These are phyloP conservation scores for Hyposoter dolosus DNA, from an alignment of 2,888 invertebrate species.

Conservation along the genomic window DNA sequence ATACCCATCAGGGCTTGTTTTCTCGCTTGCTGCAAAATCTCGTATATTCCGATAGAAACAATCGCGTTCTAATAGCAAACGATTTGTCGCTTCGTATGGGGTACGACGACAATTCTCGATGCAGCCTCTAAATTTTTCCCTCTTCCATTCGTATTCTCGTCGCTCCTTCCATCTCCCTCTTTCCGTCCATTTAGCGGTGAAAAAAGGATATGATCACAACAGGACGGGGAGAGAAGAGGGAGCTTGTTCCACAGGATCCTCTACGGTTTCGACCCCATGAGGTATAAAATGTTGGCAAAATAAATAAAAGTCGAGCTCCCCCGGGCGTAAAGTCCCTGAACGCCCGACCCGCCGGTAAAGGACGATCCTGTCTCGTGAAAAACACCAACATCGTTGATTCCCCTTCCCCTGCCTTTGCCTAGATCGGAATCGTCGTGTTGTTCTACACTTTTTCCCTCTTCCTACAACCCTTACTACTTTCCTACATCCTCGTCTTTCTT, in stretches of 20 bases:
- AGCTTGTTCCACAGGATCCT: conserved; percentile 57
- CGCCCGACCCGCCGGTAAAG: conserved; percentile 58
- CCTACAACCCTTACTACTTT: neutral
- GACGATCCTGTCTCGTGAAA: conserved; percentile 55
- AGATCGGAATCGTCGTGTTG: conserved; percentile 4
- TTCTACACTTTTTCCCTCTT: conserved; percentile 11
- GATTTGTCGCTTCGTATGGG: conserved; percentile 68
- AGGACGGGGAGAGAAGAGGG: conserved; percentile 28
- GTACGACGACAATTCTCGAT: conserved; percentile 30
- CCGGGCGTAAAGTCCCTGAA: conserved; percentile 53
- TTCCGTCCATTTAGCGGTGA: conserved; percentile 20
- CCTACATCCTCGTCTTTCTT: neutral
- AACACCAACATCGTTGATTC: conserved; percentile 30
- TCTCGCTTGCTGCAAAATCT: conserved; percentile 52
- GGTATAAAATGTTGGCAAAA: conserved; percentile 65
- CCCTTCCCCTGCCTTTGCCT: neutral
- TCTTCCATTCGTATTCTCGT: neutral
- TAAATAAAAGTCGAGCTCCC: conserved; percentile 64
- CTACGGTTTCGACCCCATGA: conserved; percentile 56
- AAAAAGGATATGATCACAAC: conserved; percentile 39
- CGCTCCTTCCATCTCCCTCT: conserved; percentile 12
- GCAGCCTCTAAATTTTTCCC: conserved; percentile 8
- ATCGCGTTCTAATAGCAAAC: conserved; percentile 71
- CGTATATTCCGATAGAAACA: conserved; percentile 68
- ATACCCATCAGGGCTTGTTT: conserved; percentile 54